Evolutionary conservation across 2,888 invertebrate species (phyloP), one percentile per base, ranked within the genome.

Genomic region (Nemurella pictetii): DNA sequence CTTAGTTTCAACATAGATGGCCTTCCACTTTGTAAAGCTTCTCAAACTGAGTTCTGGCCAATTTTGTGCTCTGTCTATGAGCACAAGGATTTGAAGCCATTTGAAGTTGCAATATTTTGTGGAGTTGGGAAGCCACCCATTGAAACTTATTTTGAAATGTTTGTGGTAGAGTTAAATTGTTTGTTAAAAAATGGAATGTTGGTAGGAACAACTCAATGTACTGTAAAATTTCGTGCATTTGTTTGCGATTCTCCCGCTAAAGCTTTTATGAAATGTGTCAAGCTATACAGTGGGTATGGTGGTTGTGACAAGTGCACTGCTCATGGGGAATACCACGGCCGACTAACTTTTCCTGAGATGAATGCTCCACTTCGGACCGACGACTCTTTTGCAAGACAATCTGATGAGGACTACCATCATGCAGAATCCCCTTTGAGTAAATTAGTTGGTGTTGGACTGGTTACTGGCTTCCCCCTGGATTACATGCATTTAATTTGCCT

Each of bases 401-500:
- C 32, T 32, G 32, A 32, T 9, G 32, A 32, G 9, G 32, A 32
- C 32, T 32, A 32, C 9, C 32, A 32, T 32, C 32, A 32, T 32
- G 32, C 3, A 5, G 32, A 32, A 32, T 5, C 4, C 32, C 32
- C 20, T 80, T 87, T 32, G 84, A 83, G 20, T 26, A 75, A 35
- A 81, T 86, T 55, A 83, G 83, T 20, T 80, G 35, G 9, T 55
- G 86, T 81, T 80, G 84, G 25, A 82, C 85, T 32, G 83, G n/a
- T 85, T 9, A 32, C 75, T 12, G 25, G 15, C 28, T 83, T 86
- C 82, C 72, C 84, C n/a, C 32, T 87, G 0, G 86, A 87, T 55
- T 86, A 86, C 73, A 86, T 87, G 86, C 87, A 87, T 78, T 82
- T 86, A 78, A 26, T 86, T 55, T 86, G 85, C n/a, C 55, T 87